These are phyloP conservation scores for Acanthis flammea DNA, from an alignment of 2,797 vertebrate species.

Conservation along the genomic window DNA sequence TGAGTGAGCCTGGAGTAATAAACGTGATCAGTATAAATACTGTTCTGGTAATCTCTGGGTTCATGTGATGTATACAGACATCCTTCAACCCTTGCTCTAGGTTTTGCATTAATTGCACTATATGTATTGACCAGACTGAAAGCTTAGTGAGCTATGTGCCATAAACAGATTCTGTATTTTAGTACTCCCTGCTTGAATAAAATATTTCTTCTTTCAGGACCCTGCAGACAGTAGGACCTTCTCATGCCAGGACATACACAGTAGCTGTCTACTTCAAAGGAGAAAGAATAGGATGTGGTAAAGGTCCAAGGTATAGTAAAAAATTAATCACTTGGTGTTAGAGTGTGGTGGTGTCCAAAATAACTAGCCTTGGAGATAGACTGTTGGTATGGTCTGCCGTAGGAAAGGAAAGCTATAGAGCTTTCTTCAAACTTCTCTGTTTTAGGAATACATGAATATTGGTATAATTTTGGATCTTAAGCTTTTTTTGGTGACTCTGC, in stretches of 20 bases:
- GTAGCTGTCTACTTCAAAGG: conserved; percentile 99
- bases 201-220: conserved; percentile 80
- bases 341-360: background rate
- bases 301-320: conserved; percentile 91
- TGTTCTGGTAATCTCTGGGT: background rate
- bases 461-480: background rate
- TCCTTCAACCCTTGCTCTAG: background rate
- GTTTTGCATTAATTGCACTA: background rate
- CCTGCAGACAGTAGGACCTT: conserved; percentile 94
- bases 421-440: background rate
- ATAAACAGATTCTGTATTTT: background rate
- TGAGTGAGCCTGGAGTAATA: background rate
- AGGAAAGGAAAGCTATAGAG: background rate
- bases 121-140: background rate
- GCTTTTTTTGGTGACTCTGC: background rate
- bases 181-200: background rate
- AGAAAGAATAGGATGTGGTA: conserved; percentile 95
- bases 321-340: background rate
- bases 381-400: background rate
- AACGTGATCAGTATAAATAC: background rate
- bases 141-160: background rate
- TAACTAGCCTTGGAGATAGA: background rate
- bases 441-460: background rate
- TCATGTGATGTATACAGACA: background rate
- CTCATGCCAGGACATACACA: conserved; percentile 94